Conservation (phyloP, 2,888 invertebrate species). For the Pollenia amentaria region DNA sequence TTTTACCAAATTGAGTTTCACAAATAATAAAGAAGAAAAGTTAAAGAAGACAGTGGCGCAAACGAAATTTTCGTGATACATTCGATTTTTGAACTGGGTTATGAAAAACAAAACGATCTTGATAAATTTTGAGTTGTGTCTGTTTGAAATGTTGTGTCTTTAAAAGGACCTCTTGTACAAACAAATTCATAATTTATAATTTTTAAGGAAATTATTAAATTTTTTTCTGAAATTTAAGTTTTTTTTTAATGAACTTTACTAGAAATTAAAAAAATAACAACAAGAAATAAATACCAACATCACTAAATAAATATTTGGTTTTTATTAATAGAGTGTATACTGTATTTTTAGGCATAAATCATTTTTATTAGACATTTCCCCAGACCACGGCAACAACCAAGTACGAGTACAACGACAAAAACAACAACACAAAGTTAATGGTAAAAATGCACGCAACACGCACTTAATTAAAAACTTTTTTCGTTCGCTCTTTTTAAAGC, state of each 20-base stretch:
- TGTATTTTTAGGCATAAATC: slow-evolving; percentile 78
- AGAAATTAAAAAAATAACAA: slow-evolving; percentile 15
- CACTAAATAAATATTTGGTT: slow-evolving; percentile 47
- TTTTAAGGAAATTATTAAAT: slow-evolving; percentile 2
- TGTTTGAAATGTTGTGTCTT: too few relatives aligned
- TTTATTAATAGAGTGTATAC: slow-evolving; percentile 18
- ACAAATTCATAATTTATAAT: neutral
- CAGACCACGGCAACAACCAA: slow-evolving; percentile 57
- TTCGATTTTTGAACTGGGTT: too few relatives aligned
- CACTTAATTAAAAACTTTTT: slow-evolving; percentile 66
- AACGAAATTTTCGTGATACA: too few relatives aligned
- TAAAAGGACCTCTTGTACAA: too few relatives aligned
- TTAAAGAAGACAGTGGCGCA: too few relatives aligned
- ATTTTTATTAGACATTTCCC: slow-evolving; percentile 81
- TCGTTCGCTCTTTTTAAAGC: slow-evolving; percentile 2
- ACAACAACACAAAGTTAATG: slow-evolving; percentile 76
- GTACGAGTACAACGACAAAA: slow-evolving; percentile 39
- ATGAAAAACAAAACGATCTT: too few relatives aligned
- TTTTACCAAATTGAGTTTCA: too few relatives aligned
- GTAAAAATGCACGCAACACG: slow-evolving; percentile 79
- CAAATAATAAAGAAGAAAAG: too few relatives aligned
- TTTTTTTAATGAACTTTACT: slow-evolving; percentile 42
- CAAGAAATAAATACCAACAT: slow-evolving; percentile 24
- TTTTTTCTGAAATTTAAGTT: neutral
- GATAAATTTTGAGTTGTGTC: too few relatives aligned